A percentile compares a stretch with the other conserved stretches of the same genome.
Conservation (phyloP, 2,797 vertebrate species). For the Muraenolepis orangiensis region DNA sequence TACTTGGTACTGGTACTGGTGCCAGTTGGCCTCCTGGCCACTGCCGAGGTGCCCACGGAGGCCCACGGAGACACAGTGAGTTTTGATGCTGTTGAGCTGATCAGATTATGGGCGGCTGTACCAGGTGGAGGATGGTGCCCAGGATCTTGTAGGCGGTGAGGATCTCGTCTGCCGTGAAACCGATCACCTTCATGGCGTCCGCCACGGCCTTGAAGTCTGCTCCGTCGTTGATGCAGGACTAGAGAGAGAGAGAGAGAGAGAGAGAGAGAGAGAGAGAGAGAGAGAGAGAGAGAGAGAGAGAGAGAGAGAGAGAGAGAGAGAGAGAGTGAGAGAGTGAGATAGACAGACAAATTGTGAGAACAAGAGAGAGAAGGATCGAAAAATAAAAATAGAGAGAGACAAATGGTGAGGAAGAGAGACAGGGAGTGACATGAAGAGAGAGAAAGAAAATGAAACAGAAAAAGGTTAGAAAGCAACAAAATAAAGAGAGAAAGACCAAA, state of each 20-base stretch:
- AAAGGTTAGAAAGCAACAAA: too few species aligned
- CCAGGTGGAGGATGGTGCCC: slow-evolving; percentile 94
- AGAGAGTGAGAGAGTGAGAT: not conserved
- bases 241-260: slow-evolving; percentile 13
- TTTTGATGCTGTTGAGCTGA: too few species aligned
- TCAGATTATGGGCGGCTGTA: slow-evolving; percentile 54
- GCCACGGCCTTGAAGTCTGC: slow-evolving; percentile 92
- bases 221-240: slow-evolving; percentile 89
- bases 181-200: slow-evolving; percentile 97
- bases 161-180: slow-evolving; percentile 92
- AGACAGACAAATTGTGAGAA: not conserved
- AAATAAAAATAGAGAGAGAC: not conserved
- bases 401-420: not conserved
- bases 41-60: too few species aligned
- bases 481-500: too few species aligned
- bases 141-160: slow-evolving; percentile 94
- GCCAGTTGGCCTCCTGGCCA: too few species aligned
- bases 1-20: too few species aligned
- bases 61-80: too few species aligned
- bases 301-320: not conserved
- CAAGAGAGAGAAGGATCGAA: not conserved
- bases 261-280: slow-evolving; percentile 10
- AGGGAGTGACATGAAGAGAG: not conserved
- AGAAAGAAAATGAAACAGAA: too few species aligned
- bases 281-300: not conserved